Base-by-base conservation (phyloP, 2,797 vertebrate genomes). In the Brachymystax lenok region DNA sequence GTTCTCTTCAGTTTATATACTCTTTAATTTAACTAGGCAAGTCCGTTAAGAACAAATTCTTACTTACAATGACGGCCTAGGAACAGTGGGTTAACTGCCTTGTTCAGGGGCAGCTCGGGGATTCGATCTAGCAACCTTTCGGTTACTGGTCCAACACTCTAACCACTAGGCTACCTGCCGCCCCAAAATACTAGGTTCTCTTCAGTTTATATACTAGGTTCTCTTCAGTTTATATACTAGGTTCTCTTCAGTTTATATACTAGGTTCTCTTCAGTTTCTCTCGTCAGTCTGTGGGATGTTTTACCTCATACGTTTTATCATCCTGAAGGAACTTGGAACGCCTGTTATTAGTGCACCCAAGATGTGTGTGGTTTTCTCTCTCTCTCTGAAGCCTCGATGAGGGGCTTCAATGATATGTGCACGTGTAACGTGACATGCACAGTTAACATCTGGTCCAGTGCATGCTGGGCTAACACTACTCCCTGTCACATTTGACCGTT, bases 381-480 rank as follows among this genome's bases (percentile, higher is more conserved):
- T 59, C 56, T 8, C 21, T 69, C 50, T 71, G 76, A 24, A 63
- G 59, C 59, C 59, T 67, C 52, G 74, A 63, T 50, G n/a, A 79
- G 61, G 59, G 71, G 66, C 67, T 17, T 71, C 69, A 68, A 68
- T 77, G 75, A 71, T 71, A 77, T 50, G 30, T 73, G 52, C 83
- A 77, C 73, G 76, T 75, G 71, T 75, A 72, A 89, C 79, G 73
- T 40, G 24, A 3, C 64, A 40, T 10, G 17, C 27, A 72, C 30
- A 35, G 17, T 74, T 71, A 77, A 70, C 89, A 75, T 84, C 77
- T 66, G 78, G 73, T 64, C 63, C 89, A 88, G 84, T 87, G 96
- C 96, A 95, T 96, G 95, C 93, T 96, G 94, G 93, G 92, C 85
- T 88, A 84, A 72, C 35, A 54, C 79, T 85, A 88, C 59, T 63